Percentiles rank a stretch among this genome's conserved stretches.
Conservation (phyloP, 2,888 invertebrate genomes). For the Steinernema scapterisci region DNA sequence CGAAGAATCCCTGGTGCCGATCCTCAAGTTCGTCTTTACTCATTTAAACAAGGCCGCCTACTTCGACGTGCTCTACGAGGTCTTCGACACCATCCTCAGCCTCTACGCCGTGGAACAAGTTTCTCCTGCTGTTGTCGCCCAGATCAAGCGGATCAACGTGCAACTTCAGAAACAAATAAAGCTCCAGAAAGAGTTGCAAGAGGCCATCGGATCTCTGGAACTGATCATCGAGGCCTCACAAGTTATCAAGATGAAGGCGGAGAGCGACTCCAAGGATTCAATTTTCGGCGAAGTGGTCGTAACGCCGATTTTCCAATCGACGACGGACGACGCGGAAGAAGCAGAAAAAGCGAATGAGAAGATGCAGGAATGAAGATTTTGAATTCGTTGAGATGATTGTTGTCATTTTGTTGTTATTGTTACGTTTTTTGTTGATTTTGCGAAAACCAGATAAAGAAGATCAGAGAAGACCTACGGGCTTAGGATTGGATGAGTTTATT, state of each 20-base stretch:
- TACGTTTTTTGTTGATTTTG: constrained; percentile 18
- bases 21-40: constrained; percentile 77
- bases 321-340: constrained; percentile 29
- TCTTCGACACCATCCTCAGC: constrained; percentile 42
- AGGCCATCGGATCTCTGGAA: constrained; percentile 50
- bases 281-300: constrained; percentile 49
- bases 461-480: too few species aligned
- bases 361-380: not conserved
- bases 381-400: not conserved
- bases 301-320: constrained; percentile 36
- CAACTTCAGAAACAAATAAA: constrained; percentile 46
- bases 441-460: not conserved
- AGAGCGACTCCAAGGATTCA: constrained; percentile 39
- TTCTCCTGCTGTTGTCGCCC: constrained; percentile 34
- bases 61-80: constrained; percentile 55
- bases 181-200: constrained; percentile 47
- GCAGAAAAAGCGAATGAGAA: not conserved
- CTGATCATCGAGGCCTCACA: constrained; percentile 45
- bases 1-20: constrained; percentile 74
- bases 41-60: constrained; percentile 64
- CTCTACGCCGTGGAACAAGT: constrained; percentile 29
- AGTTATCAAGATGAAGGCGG: constrained; percentile 31
- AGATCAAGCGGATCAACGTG: constrained; percentile 37
- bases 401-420: constrained; percentile 29
- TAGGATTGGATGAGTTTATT: too few species aligned